Conservation (phyloP, 2,113 vertebrate species). For the Oryzias melastigma region DNA sequence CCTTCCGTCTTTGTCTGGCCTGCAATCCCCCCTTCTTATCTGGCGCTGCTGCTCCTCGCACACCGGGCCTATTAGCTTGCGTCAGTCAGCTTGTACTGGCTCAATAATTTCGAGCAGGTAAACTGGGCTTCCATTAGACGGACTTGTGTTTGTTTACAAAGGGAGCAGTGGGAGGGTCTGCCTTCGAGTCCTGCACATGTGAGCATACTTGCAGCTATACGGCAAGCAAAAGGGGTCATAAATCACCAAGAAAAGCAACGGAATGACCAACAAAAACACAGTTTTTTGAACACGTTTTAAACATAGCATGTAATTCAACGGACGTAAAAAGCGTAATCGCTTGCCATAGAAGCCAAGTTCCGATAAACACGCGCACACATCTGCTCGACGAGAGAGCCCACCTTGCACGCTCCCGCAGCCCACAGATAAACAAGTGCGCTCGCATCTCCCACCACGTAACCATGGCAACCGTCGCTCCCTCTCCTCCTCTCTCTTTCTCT, state of each 20-base stretch:
- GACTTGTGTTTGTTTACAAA: conserved; percentile 49
- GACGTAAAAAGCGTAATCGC: no score
- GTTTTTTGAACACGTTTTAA: no score
- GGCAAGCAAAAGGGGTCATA: no score
- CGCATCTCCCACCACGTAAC: conserved; percentile 75
- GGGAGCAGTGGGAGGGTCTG: conserved; percentile 37
- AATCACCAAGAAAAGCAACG: no score
- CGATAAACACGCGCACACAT: conserved; percentile 54
- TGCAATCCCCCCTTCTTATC: conserved; percentile 15
- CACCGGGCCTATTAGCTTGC: conserved; percentile 46
- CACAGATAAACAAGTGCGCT: conserved; percentile 80
- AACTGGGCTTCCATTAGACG: conserved; percentile 34
- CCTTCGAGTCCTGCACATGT: conserved; percentile 19
- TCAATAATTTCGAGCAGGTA: conserved; percentile 48
- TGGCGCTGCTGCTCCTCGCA: conserved; percentile 23
- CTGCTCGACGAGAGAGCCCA: conserved; percentile 61
- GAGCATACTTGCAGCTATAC: conserved; percentile 1
- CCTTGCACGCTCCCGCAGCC: conserved; percentile 62
- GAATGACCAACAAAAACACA: no score
- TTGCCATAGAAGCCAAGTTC: background rate
- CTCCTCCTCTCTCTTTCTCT: conserved; percentile 40
- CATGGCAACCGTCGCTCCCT: conserved; percentile 73
- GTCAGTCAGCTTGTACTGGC: conserved; percentile 40
- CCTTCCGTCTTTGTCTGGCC: conserved; percentile 22
- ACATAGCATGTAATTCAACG: no score